Conservation (phyloP, 2,888 invertebrate species). For the Xanthia togata region DNA sequence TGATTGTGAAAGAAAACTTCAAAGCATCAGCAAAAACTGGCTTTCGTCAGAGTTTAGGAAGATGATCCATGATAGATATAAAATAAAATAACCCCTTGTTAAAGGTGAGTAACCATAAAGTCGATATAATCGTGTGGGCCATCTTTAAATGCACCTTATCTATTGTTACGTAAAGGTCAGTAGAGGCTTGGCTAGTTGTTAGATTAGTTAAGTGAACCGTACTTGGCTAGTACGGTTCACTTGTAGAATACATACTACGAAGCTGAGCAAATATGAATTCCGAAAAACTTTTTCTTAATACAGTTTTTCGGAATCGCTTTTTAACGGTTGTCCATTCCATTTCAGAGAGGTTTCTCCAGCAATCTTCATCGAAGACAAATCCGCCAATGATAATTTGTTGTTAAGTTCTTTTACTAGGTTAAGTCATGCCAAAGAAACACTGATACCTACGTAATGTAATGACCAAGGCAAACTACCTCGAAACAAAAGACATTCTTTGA, state of each 20-base stretch:
- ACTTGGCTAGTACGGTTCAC: conserved; percentile 4
- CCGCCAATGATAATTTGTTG: background rate
- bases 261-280: background rate
- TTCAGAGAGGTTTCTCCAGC: background rate
- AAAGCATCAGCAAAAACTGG: background rate
- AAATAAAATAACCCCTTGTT: conserved; percentile 15
- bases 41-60: background rate
- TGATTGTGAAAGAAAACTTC: background rate
- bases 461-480: conserved; percentile 18
- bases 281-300: background rate
- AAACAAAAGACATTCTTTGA: conserved; percentile 40
- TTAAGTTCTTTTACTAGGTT: background rate
- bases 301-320: background rate
- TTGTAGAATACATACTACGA: conserved; percentile 16
- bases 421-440: conserved; percentile 23
- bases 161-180: conserved; percentile 60
- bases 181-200: conserved; percentile 65
- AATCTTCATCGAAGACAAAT: conserved; percentile 1
- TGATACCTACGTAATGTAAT: conserved; percentile 22
- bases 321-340: background rate
- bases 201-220: no score
- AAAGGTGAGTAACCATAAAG: conserved; percentile 22
- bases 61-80: background rate
- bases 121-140: conserved; percentile 49
- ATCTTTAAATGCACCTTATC: conserved; percentile 59